A percentile compares a stretch with the other conserved stretches of the same genome.
These are phyloP conservation scores for Tympanoctomys barrerae DNA, from an alignment of 2,797 vertebrate genomes.

Conservation along the genomic window DNA sequence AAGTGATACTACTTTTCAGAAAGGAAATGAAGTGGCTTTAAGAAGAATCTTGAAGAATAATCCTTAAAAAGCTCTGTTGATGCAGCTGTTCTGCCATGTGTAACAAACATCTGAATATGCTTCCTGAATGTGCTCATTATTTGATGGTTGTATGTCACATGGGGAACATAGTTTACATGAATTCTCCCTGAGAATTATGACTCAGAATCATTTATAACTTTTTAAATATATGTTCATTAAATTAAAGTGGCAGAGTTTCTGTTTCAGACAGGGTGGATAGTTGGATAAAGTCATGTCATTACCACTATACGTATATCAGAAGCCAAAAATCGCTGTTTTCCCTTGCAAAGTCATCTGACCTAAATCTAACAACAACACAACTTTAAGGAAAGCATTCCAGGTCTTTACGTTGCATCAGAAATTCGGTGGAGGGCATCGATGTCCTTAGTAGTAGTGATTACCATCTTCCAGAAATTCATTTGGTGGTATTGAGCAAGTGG, in stretches of 20 bases:
- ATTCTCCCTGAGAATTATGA: constrained; percentile 35
- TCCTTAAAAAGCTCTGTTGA: constrained; percentile 69
- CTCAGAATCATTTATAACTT: constrained; percentile 33
- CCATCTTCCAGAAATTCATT: not conserved
- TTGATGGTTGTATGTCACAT: constrained; percentile 41
- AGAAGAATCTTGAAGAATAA: constrained; percentile 66
- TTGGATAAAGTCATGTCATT: not conserved
- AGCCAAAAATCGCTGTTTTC: not conserved
- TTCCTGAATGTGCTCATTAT: constrained; percentile 70
- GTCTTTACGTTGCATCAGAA: not conserved
- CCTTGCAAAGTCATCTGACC: not conserved
- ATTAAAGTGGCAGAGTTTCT: constrained; percentile 21
- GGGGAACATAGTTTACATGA: constrained; percentile 6
- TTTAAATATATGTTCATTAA: not conserved
- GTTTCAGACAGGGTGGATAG: not conserved
- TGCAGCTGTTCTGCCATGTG: constrained; percentile 70
- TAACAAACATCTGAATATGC: constrained; percentile 58
- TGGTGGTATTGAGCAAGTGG: not conserved
- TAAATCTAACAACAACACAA: not conserved
- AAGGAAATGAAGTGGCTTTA: constrained; percentile 69
- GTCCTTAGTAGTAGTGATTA: not conserved
- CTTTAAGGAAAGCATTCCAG: not conserved
- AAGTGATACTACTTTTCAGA: constrained; percentile 58
- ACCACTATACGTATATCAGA: constrained; percentile 17
- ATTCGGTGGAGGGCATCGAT: not conserved